These are phyloP conservation scores for Felis chaus DNA, from an alignment of 2,113 vertebrate genomes.

Conservation along the genomic window DNA sequence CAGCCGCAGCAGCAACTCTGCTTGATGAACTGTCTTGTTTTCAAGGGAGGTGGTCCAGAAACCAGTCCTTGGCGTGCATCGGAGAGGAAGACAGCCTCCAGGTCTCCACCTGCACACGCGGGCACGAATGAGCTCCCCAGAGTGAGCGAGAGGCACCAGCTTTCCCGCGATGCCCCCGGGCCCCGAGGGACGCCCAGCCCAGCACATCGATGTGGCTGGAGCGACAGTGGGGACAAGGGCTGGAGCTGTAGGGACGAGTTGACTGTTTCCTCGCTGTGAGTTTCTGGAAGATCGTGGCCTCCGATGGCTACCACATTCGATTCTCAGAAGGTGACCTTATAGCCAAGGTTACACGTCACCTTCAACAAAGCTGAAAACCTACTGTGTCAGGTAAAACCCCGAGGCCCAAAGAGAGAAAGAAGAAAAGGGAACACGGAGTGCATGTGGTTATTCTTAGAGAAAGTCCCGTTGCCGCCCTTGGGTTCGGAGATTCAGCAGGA, in stretches of 20 bases:
- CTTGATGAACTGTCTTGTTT: no score
- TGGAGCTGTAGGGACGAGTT: accelerated
- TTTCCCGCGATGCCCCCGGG: no score
- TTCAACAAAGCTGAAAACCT: neutral
- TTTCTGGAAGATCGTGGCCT: neutral
- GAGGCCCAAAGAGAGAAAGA: neutral
- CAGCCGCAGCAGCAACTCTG: no score
- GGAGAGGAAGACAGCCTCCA: accelerated
- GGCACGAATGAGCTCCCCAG: neutral
- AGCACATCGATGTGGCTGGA: accelerated
- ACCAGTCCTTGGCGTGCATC: neutral
- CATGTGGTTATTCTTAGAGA: neutral
- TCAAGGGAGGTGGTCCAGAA: no score
- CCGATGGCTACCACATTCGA: no score
- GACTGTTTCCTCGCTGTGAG: neutral
- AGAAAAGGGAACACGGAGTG: accelerated
- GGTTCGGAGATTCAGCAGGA: neutral
- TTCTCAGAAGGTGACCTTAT: neutral
- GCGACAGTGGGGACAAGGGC: accelerated
- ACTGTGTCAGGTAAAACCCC: neutral
- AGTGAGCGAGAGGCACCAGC: accelerated
- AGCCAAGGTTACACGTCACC: neutral
- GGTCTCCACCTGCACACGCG: neutral
- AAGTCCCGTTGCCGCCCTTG: accelerated
- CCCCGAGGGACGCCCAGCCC: no score